phyloP scores from a whole-genome alignment of 1,140 invertebrate species.

The Teleogryllus occipitalis region DNA sequence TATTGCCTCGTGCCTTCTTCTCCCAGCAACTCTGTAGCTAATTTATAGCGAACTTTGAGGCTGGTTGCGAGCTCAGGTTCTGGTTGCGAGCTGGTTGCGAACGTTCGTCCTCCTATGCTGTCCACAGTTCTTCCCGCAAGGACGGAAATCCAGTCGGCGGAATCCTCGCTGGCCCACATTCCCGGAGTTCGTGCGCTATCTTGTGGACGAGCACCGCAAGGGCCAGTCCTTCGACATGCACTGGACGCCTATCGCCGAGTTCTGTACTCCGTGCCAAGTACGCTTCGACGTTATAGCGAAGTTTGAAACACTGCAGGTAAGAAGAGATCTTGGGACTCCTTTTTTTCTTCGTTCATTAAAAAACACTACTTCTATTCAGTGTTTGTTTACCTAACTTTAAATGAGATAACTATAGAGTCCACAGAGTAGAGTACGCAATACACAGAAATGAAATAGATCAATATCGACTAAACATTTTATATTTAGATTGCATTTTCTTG shows the following conservation, averaged over 20 bases:
- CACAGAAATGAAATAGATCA: neutral
- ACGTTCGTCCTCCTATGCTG: too few species aligned
- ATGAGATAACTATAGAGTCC: too few species aligned
- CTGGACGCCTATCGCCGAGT: slow-evolving; percentile 75
- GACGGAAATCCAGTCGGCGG: neutral
- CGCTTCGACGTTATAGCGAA: slow-evolving; percentile 80
- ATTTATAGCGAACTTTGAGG: too few species aligned
- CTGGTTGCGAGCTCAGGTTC: too few species aligned
- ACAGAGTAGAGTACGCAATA: too few species aligned
- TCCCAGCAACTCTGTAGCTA: too few species aligned
- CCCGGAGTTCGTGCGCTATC: slow-evolving; percentile 66
- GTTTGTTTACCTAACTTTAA: too few species aligned
- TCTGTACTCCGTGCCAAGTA: slow-evolving; percentile 85
- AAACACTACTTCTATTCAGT: too few species aligned
- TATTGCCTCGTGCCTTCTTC: too few species aligned
- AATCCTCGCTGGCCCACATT: slow-evolving; percentile 54
- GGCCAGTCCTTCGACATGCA: slow-evolving; percentile 75
- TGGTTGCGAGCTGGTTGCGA: too few species aligned
- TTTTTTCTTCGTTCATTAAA: too few species aligned
- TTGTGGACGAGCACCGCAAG: slow-evolving; percentile 55
- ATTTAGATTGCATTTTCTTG: neutral
- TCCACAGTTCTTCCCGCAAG: neutral
- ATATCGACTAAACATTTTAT: neutral
- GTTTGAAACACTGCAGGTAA: slow-evolving; percentile 71
- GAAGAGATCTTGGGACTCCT: slow-evolving; percentile 6